Base-by-base conservation (phyloP, 1,140 invertebrate species). In the Pogonognathellus flavescens region DNA sequence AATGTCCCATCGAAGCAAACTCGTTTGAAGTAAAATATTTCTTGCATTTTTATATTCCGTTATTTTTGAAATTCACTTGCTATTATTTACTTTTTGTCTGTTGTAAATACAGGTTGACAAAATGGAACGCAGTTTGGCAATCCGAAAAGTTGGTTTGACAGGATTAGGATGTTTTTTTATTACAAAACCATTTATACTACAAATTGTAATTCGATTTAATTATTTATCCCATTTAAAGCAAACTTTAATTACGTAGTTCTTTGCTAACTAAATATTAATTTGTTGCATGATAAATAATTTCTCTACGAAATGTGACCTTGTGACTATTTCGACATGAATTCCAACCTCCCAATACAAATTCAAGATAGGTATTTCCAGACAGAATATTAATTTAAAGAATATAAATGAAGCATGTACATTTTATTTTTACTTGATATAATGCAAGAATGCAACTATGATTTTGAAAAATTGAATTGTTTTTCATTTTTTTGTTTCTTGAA, bases 141-240 rank as follows among this genome's bases (percentile, higher is more conserved):
- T 80, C 14, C 25, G 53, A 0, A 83, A 25, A 52, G 70, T 88
- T 55, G 85, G 87, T n/a, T 76, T 88, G 0, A 60, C 83, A 7
- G 87, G 87, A 50, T 41, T 88, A 41, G 83, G 83, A 3, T 86
- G 85, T 52, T 88, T 88, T 82, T 14, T 82, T 0, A 70, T 88
- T 13, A 82, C 83, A 0, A 82, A 83, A 62, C 62, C 87, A 6
- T 88, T 88, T 62, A 60, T 88, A 11, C 18, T 88, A 13, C 22
- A 70, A 66, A 11, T 22, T 31, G 57, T 18, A 10, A 11, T 62
- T 62, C 6, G n/a, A n/a, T n/a, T n/a, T n/a, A n/a, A n/a, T n/a
- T n/a, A n/a, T n/a, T n/a, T n/a, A n/a, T n/a, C n/a, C n/a, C n/a
- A n/a, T n/a, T n/a, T n/a, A n/a, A n/a, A n/a, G n/a, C n/a, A n/a